Percentiles rank a stretch among this genome's conserved stretches.
These are phyloP conservation scores for Chaenogobius annularis DNA, from an alignment of 2,113 vertebrate species.

Conservation along the genomic window DNA sequence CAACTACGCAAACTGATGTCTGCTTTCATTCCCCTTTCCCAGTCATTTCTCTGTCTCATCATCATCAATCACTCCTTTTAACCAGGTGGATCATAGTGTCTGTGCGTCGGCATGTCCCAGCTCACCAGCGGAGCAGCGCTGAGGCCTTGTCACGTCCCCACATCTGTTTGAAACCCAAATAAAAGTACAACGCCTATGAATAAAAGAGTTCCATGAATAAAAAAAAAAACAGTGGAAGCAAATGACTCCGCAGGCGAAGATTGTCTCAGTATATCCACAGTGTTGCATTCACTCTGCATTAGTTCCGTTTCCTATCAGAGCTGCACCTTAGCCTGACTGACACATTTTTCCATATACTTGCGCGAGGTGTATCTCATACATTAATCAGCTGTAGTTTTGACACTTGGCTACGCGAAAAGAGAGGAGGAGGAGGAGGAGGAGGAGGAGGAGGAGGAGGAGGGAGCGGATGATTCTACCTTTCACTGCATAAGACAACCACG, in stretches of 20 bases:
- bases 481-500: constrained; percentile 25
- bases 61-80: constrained; percentile 40
- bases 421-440: constrained; percentile 18
- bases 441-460: constrained; percentile 16
- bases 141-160: constrained; percentile 54
- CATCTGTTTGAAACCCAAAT: constrained; percentile 68
- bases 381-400: constrained; percentile 70
- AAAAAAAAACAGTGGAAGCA: constrained; percentile 46
- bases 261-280: constrained; percentile 21
- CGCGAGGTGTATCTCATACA: constrained; percentile 56
- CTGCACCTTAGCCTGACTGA: constrained; percentile 34
- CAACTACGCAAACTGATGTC: background rate
- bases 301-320: constrained; percentile 44
- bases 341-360: constrained; percentile 21
- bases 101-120: constrained; percentile 17
- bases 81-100: constrained; percentile 11
- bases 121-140: constrained; percentile 44
- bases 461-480: constrained; percentile 26
- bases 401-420: constrained; percentile 44
- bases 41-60: constrained; percentile 15
- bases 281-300: constrained; percentile 40
- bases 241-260: constrained; percentile 41
- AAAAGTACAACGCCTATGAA: constrained; percentile 58
- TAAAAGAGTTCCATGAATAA: constrained; percentile 68
- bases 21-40: background rate